A percentile compares a stretch with the other conserved stretches of the same genome.
phyloP scores from a whole-genome alignment of 2,888 invertebrate species.

The Ophion obscuratus region DNA sequence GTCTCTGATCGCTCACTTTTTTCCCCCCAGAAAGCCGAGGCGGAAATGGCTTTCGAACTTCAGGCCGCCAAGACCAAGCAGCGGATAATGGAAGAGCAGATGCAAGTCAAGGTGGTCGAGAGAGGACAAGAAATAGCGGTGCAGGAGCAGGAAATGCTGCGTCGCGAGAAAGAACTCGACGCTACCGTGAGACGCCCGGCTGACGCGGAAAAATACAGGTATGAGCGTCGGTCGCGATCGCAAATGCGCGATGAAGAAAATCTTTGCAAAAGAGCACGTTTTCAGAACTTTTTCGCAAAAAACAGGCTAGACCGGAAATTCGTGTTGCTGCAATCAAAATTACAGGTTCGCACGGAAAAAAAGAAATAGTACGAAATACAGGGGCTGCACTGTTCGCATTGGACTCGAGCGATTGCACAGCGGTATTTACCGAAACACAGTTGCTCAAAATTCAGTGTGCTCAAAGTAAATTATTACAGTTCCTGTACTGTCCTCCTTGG shows the following conservation, averaged over 20 bases:
- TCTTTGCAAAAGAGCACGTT: background rate
- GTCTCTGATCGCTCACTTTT: background rate
- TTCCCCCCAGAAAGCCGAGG: conserved; percentile 90
- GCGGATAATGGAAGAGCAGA: conserved; percentile 97
- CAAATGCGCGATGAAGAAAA: background rate
- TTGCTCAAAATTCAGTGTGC: too few relatives aligned
- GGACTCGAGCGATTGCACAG: too few relatives aligned
- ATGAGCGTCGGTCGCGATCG: conserved; percentile 22
- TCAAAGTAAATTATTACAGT: too few relatives aligned
- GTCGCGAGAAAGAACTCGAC: conserved; percentile 96
- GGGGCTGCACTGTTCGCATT: too few relatives aligned
- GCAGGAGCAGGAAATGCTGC: conserved; percentile 97
- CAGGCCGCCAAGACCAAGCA: conserved; percentile 98
- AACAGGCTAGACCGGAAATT: background rate
- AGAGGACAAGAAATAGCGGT: conserved; percentile 96
- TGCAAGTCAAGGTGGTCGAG: conserved; percentile 97
- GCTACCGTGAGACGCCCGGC: conserved; percentile 97
- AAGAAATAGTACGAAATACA: too few relatives aligned
- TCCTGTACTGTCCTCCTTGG: too few relatives aligned
- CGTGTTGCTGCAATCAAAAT: too few relatives aligned
- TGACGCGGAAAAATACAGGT: conserved; percentile 95
- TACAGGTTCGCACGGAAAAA: too few relatives aligned
- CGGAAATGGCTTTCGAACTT: conserved; percentile 96
- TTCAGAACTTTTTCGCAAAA: too few relatives aligned
- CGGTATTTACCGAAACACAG: too few relatives aligned